Conservation (phyloP, 2,113 vertebrate genomes). For the Clarias batrachus region DNA sequence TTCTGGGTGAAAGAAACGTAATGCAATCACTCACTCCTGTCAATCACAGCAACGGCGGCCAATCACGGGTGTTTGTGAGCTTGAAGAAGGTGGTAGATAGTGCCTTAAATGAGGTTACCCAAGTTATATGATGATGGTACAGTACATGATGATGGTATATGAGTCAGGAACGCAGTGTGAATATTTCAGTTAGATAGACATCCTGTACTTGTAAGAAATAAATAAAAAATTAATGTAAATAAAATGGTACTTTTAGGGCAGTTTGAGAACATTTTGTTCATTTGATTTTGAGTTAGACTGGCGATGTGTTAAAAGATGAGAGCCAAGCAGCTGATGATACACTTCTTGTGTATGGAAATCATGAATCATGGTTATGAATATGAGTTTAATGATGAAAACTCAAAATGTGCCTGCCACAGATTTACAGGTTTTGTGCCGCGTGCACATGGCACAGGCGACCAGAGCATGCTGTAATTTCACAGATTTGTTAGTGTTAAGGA, state of each 20-base stretch:
- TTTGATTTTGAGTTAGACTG: neutral
- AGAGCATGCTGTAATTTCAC: conserved; percentile 19
- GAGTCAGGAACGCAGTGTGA: neutral
- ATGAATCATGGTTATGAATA: neutral
- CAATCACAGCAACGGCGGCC: too few relatives aligned
- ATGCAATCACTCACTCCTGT: too few relatives aligned
- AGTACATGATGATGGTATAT: neutral
- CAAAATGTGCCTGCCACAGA: neutral
- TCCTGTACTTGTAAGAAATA: neutral
- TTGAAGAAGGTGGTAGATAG: too few relatives aligned
- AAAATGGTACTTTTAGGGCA: neutral
- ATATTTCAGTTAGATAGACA: neutral
- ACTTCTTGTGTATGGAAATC: neutral
- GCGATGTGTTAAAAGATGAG: neutral
- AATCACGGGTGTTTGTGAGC: too few relatives aligned
- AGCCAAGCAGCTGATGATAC: neutral
- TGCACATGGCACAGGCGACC: neutral
- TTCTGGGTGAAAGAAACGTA: too few relatives aligned
- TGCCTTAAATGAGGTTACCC: neutral
- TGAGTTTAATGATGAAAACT: neutral
- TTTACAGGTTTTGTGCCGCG: neutral
- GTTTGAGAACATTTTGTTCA: neutral
- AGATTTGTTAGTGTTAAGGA: conserved; percentile 26
- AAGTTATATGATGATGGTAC: neutral
- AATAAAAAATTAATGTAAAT: neutral